These are phyloP conservation scores for Hylyphantes graminicola DNA, from an alignment of 1,140 invertebrate species.

Conservation along the genomic window DNA sequence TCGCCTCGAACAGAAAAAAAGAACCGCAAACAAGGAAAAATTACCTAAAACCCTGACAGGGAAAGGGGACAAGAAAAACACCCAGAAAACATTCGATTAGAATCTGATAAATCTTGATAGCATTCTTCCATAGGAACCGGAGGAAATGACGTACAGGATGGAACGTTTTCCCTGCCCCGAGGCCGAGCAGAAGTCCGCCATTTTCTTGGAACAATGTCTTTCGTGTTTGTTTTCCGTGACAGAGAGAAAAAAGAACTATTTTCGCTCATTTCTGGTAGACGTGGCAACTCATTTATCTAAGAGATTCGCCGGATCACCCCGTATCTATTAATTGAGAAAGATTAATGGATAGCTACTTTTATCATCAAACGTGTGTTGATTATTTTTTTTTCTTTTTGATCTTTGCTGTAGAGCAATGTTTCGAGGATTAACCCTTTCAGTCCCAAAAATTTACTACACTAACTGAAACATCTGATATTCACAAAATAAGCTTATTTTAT, in stretches of 20 bases:
- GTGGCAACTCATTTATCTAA: constrained; percentile 38
- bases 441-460: too few species aligned
- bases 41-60: constrained; percentile 43
- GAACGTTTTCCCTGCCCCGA: constrained; percentile 33
- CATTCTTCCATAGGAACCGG: constrained; percentile 16
- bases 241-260: not conserved
- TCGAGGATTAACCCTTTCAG: too few species aligned
- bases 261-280: not conserved
- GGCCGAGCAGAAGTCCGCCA: not conserved
- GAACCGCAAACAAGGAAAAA: constrained; percentile 46
- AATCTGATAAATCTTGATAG: constrained; percentile 53
- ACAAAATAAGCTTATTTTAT: too few species aligned
- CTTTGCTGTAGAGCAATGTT: too few species aligned
- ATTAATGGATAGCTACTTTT: constrained; percentile 15
- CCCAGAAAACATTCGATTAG: constrained; percentile 50
- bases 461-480: too few species aligned
- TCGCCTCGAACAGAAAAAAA: too few species aligned
- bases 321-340: constrained; percentile 38
- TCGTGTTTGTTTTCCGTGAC: constrained; percentile 2
- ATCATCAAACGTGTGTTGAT: not conserved
- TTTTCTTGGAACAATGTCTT: constrained; percentile 26
- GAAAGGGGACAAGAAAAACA: constrained; percentile 28
- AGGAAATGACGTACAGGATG: constrained; percentile 43
- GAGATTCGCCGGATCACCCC: constrained; percentile 7
- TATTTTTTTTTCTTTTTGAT: too few species aligned